Conservation (phyloP, 2,797 vertebrate genomes). For the Siniperca obscura region DNA sequence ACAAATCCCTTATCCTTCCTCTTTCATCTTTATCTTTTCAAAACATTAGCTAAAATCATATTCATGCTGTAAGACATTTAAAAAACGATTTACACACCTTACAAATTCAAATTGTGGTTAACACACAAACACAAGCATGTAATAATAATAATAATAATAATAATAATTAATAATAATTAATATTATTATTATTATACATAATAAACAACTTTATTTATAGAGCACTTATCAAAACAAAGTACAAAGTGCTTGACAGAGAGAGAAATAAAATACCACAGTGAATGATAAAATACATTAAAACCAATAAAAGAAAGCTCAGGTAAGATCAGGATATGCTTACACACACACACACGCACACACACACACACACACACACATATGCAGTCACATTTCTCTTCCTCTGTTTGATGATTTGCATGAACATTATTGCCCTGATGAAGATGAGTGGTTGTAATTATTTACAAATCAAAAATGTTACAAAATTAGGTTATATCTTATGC, state of each 20-base stretch:
- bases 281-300: no score
- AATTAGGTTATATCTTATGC: slow-evolving; percentile 59
- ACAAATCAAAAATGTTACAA: slow-evolving; percentile 55
- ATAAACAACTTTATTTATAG: no score
- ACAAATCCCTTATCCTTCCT: slow-evolving; percentile 58
- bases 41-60: slow-evolving; percentile 69
- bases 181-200: no score
- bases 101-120: slow-evolving; percentile 15
- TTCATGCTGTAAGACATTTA: slow-evolving; percentile 32
- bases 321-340: no score
- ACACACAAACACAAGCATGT: background rate
- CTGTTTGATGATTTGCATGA: slow-evolving; percentile 41
- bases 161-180: no score
- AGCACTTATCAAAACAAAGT: no score
- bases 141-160: no score
- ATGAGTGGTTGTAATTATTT: slow-evolving; percentile 67
- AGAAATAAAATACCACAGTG: no score
- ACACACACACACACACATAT: background rate
- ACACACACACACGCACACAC: background rate
- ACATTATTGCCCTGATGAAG: slow-evolving; percentile 58
- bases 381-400: slow-evolving; percentile 3
- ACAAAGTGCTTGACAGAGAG: no score
- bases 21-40: slow-evolving; percentile 65
- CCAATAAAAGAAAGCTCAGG: no score
- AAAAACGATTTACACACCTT: slow-evolving; percentile 43